Base-by-base conservation (phyloP, 2,888 invertebrate species). In the Aleiodes leptofemur region DNA sequence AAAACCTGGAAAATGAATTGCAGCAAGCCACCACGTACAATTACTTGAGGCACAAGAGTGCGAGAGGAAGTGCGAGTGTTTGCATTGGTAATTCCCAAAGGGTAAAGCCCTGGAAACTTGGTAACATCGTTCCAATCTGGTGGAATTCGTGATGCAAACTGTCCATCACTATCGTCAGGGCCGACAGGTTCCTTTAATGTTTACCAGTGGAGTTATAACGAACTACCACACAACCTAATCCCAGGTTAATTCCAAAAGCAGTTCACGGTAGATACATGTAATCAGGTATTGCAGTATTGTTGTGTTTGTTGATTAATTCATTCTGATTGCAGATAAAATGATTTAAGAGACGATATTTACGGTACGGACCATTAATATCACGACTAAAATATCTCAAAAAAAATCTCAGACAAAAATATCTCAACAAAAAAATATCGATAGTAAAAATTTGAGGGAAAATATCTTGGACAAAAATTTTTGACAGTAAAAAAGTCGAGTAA, bases 81-180 rank as follows among this genome's bases (percentile, higher is more conserved):
- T 64, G 48, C 64, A 8, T 11, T 48, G 43, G n/a, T 64, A n/a
- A 23, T 16, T 3, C 43, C 43, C 23, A 43, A 64, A 64, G 64
- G 64, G 48, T 34, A 4, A 34, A 64, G 16, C 16, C 43, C 64
- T 13, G 13, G 16, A 23, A 64, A 64, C 64, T 64, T 64, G 43
- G 43, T 9, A 38, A 43, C 16, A 64, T 43, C 64, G 48, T 13
- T n/a, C 16, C 16, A 64, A 64, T 64, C 43, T 43, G 9, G 43
- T 38, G 34, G 43, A 48, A 64, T 64, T 64, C 48, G 64, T 64
- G 43, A 64, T 64, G 64, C 64, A 64, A 43, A 14, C 64, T 64
- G 64, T 64, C 64, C 64, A 64, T 64, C 64, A 64, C 64, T 29
- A 64, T 43, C 64, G 48, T 64, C 64, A 64, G 64, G 48, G 43